Conservation (phyloP, 2,113 vertebrate genomes). For the Prolemur simus region DNA sequence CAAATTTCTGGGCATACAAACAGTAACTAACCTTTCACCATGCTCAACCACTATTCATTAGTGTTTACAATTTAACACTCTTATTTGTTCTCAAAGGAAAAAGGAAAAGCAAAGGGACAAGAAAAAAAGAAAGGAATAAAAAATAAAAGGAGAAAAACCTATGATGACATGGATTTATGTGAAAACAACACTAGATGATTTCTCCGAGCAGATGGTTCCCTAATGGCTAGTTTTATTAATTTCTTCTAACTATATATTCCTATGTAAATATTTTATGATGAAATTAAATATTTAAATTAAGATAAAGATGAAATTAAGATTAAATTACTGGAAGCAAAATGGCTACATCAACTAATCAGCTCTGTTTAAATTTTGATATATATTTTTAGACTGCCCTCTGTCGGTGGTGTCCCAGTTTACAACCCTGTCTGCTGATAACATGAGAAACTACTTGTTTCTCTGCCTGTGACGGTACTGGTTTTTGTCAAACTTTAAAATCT, state of each 20-base stretch:
- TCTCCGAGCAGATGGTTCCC: neutral
- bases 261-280: conserved; percentile 38
- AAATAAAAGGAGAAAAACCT: neutral
- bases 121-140: neutral
- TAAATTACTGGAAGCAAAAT: conserved; percentile 14
- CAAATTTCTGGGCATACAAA: neutral
- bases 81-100: neutral
- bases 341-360: neutral
- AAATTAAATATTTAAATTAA: conserved; percentile 51
- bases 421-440: neutral
- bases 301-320: conserved; percentile 18
- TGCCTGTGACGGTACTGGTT: neutral
- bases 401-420: neutral
- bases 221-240: neutral
- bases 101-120: neutral
- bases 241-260: neutral
- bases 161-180: neutral
- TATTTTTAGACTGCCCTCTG: neutral
- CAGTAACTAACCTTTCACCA: neutral
- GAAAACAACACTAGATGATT: neutral
- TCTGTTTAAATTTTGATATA: neutral
- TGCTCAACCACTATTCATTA: neutral
- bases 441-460: neutral
- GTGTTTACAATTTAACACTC: neutral
- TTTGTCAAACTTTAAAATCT: neutral